These are phyloP conservation scores for Panulirus ornatus DNA, from an alignment of 1,140 invertebrate genomes.

Conservation along the genomic window DNA sequence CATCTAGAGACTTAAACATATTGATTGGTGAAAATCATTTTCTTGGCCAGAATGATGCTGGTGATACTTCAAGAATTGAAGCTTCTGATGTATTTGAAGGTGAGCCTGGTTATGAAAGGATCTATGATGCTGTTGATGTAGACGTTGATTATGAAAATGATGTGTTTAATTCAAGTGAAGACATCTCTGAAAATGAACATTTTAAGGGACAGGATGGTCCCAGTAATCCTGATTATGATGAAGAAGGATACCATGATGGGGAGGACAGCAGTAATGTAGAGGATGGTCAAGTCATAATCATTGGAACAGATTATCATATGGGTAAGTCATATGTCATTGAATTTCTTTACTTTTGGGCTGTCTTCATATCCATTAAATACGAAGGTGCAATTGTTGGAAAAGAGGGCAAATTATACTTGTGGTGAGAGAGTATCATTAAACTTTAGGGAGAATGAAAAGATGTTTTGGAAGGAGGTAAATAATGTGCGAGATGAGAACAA, in stretches of 20 bases:
- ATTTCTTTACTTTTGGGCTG: neutral
- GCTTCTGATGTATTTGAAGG: slow-evolving; percentile 73
- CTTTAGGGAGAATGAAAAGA: no score
- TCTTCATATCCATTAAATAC: neutral
- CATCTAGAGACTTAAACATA: neutral
- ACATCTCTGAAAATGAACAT: slow-evolving; percentile 12
- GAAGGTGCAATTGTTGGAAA: no score
- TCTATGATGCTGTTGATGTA: slow-evolving; percentile 75
- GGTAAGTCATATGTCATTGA: slow-evolving; percentile 25
- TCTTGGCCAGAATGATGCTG: neutral
- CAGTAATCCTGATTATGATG: slow-evolving; percentile 15
- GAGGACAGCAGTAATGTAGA: slow-evolving; percentile 16
- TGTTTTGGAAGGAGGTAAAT: no score
- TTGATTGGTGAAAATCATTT: neutral
- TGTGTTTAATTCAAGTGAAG: slow-evolving; percentile 57
- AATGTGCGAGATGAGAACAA: no score
- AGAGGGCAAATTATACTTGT: no score
- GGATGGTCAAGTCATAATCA: slow-evolving; percentile 27
- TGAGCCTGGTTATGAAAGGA: no score
- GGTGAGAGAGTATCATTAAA: no score
- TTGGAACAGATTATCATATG: slow-evolving; percentile 48
- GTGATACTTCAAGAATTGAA: slow-evolving; percentile 13
- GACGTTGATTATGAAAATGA: slow-evolving; percentile 54
- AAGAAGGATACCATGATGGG: neutral
- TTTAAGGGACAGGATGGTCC: neutral